Conservation (phyloP, 2,888 invertebrate species). For the Chymomyza caudatula region DNA sequence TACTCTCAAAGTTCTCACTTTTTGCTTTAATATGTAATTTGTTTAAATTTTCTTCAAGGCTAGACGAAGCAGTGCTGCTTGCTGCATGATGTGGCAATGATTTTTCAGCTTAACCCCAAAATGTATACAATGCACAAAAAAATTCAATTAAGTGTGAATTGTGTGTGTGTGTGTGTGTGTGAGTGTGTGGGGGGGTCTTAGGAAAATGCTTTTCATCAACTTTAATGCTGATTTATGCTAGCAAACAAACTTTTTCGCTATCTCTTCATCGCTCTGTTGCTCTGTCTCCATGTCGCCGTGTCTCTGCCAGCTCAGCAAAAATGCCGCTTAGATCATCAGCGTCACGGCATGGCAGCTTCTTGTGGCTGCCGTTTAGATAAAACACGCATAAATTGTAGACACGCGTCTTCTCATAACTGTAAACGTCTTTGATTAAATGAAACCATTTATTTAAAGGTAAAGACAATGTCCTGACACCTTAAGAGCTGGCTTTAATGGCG, state of each 20-base stretch:
- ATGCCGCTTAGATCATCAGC: not conserved
- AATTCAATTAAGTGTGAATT: slow-evolving; percentile 16
- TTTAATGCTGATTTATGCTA: slow-evolving; percentile 62
- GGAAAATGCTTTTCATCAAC: slow-evolving; percentile 30
- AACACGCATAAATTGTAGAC: slow-evolving; percentile 50
- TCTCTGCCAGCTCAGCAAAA: not conserved
- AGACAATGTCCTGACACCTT: slow-evolving; percentile 61
- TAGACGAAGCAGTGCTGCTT: slow-evolving; percentile 9
- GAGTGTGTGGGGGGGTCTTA: not conserved
- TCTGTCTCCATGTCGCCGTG: slow-evolving; percentile 3
- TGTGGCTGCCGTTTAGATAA: slow-evolving; percentile 33
- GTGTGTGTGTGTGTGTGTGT: not conserved
- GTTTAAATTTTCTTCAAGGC: slow-evolving; percentile 13
- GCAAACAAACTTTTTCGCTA: slow-evolving; percentile 3
- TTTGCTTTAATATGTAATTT: slow-evolving; percentile 2
- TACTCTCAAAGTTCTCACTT: slow-evolving; percentile 21
- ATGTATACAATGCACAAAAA: not conserved
- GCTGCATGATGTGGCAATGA: slow-evolving; percentile 16
- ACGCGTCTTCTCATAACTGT: slow-evolving; percentile 33
- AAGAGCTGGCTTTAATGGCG: not conserved
- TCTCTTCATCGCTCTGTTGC: not conserved
- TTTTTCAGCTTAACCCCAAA: slow-evolving; percentile 19
- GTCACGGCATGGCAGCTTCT: not conserved
- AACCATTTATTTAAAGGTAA: slow-evolving; percentile 67
- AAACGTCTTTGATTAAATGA: slow-evolving; percentile 69